Conservation (phyloP, 2,113 vertebrate genomes). For the Fregetta grallaria region DNA sequence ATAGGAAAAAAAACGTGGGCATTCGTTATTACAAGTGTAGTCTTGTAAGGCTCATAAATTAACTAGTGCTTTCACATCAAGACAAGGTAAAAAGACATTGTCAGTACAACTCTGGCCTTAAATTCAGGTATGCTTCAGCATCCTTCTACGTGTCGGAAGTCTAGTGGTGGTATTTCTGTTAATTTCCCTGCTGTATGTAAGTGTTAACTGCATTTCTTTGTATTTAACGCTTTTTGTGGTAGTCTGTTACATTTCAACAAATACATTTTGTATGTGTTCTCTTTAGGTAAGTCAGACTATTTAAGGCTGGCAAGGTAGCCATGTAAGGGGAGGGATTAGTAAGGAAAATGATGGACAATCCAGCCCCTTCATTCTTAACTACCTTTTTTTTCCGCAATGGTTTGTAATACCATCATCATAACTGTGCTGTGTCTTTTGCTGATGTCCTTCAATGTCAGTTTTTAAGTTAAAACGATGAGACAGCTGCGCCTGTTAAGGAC, state of each 20-base stretch:
- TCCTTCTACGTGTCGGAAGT: not conserved
- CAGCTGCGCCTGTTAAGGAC: not conserved
- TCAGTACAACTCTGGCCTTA: not conserved
- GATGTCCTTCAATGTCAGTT: not conserved
- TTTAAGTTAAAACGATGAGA: not conserved
- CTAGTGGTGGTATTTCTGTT: not conserved
- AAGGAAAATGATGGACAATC: not conserved
- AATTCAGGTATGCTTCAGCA: not conserved
- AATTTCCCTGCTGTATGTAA: not conserved
- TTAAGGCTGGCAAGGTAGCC: not conserved
- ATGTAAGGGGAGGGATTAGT: not conserved
- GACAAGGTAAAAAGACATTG: not conserved
- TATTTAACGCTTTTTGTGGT: not conserved
- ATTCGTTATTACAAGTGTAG: not conserved
- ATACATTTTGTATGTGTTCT: accelerated
- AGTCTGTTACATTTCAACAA: not conserved
- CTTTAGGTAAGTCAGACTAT: not conserved
- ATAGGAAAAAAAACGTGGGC: not conserved
- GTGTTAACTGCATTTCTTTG: not conserved
- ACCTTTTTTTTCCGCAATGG: not conserved
- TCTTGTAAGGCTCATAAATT: not conserved
- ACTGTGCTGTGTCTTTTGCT: not conserved
- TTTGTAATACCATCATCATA: not conserved
- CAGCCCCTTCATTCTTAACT: not conserved
- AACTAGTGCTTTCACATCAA: not conserved